Evolutionary conservation across 2,888 invertebrate genomes (phyloP).

Genomic region (Synanthedon andrenaeformis): DNA sequence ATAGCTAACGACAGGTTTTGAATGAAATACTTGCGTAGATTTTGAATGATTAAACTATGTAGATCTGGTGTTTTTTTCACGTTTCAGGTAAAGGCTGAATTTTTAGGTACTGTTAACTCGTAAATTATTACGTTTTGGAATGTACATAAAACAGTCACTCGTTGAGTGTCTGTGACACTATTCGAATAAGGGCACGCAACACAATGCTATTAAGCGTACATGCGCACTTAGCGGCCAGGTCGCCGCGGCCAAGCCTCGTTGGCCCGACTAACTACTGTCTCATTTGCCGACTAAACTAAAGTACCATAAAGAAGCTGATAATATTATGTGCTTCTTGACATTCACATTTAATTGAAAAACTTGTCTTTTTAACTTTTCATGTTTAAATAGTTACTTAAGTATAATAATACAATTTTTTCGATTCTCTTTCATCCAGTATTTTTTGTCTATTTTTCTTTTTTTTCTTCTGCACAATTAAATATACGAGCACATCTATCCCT

Average conservation of each 20-base stretch:
- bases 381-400: too few relatives aligned
- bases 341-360: too few relatives aligned
- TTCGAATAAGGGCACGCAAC: constrained; percentile 24
- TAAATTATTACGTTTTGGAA: constrained; percentile 36
- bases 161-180: constrained; percentile 13
- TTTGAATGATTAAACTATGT: constrained; percentile 44
- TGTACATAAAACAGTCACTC: constrained; percentile 24
- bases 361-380: too few relatives aligned
- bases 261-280: neutral
- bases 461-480: too few relatives aligned
- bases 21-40: constrained; percentile 52
- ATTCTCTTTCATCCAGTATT: too few relatives aligned
- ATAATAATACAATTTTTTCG: too few relatives aligned
- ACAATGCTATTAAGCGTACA: constrained; percentile 17
- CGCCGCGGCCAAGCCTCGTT: constrained; percentile 15
- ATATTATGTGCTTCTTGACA: too few relatives aligned
- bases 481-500: constrained; percentile 1
- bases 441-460: too few relatives aligned
- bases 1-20: constrained; percentile 64
- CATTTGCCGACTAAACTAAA: too few relatives aligned
- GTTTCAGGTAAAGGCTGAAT: constrained; percentile 44
- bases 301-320: too few relatives aligned
- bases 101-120: constrained; percentile 30
- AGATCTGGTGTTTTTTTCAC: constrained; percentile 39
- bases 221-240: constrained; percentile 15